Conservation (phyloP, 2,113 vertebrate genomes). For the Cyprinus carpio region DNA sequence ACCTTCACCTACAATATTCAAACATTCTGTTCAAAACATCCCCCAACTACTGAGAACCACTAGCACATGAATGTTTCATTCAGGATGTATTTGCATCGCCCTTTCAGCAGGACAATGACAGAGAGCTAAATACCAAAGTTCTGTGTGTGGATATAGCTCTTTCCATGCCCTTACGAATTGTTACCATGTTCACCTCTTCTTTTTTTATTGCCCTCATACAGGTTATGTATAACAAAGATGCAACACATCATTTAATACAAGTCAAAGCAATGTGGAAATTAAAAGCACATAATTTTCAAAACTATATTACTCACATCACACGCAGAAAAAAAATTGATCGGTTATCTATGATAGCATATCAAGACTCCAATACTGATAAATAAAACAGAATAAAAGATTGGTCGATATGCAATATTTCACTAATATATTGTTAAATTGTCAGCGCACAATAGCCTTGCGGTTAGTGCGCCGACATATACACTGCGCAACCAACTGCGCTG, state of each 20-base stretch:
- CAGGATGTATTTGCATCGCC: not conserved
- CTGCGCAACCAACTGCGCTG: too few species aligned
- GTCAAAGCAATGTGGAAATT: constrained; percentile 36
- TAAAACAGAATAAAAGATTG: too few species aligned
- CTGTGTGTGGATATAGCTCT: constrained; percentile 42
- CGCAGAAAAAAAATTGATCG: constrained; percentile 5
- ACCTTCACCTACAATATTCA: not conserved
- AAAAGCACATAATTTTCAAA: constrained; percentile 36
- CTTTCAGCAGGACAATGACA: too few species aligned
- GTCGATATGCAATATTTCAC: too few species aligned
- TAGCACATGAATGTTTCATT: not conserved
- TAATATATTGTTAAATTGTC: too few species aligned
- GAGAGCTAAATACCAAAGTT: constrained; percentile 48
- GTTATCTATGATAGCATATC: constrained; percentile 20
- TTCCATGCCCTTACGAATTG: constrained; percentile 33
- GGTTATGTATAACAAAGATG: constrained; percentile 56
- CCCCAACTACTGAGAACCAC: not conserved
- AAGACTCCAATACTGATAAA: too few species aligned
- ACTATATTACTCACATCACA: constrained; percentile 4
- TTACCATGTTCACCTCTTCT: constrained; percentile 23
- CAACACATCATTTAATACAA: constrained; percentile 32
- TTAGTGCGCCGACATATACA: too few species aligned
- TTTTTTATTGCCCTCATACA: constrained; percentile 65
- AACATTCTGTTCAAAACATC: constrained; percentile 7
- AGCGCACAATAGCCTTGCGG: too few species aligned